Percentiles rank a stretch among this genome's conserved stretches.
phyloP scores from a whole-genome alignment of 2,888 invertebrate species.

The Mesorhabditis spiculigera region DNA sequence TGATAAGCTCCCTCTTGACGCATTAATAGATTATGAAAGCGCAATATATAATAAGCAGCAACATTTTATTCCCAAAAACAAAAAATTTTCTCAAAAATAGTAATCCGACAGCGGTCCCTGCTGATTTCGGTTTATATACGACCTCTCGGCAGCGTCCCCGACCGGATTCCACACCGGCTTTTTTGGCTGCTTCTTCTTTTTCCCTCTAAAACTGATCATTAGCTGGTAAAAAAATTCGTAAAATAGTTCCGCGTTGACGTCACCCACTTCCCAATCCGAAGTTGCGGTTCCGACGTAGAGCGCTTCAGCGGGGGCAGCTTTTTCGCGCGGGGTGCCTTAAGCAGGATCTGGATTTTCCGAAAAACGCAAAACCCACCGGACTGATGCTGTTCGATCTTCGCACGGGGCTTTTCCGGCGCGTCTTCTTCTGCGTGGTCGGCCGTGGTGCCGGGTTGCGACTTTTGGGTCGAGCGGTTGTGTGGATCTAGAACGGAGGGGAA shows the following conservation, averaged over 20 bases:
- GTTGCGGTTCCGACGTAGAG: background rate
- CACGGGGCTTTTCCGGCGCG: background rate
- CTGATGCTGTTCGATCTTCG: background rate
- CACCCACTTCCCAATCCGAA: background rate
- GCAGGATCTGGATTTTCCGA: background rate
- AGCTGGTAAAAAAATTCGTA: no score
- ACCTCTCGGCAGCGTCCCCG: background rate
- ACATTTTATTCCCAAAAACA: no score
- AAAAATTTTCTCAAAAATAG: background rate
- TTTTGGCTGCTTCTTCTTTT: background rate
- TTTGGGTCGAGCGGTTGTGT: background rate
- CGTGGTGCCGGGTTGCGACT: background rate
- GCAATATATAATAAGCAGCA: no score
- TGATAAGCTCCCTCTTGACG: no score
- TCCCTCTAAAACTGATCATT: background rate
- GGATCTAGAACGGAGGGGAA: background rate
- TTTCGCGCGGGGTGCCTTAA: no score
- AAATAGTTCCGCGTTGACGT: background rate
- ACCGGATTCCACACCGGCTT: constrained; percentile 5
- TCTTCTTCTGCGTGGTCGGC: background rate
- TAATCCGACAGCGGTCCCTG: background rate
- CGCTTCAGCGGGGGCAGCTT: background rate
- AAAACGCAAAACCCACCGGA: background rate
- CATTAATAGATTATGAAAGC: no score
- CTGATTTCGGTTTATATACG: background rate